These are phyloP conservation scores for Pygmarrhopalites habei DNA, from an alignment of 1,140 invertebrate species.

Conservation along the genomic window DNA sequence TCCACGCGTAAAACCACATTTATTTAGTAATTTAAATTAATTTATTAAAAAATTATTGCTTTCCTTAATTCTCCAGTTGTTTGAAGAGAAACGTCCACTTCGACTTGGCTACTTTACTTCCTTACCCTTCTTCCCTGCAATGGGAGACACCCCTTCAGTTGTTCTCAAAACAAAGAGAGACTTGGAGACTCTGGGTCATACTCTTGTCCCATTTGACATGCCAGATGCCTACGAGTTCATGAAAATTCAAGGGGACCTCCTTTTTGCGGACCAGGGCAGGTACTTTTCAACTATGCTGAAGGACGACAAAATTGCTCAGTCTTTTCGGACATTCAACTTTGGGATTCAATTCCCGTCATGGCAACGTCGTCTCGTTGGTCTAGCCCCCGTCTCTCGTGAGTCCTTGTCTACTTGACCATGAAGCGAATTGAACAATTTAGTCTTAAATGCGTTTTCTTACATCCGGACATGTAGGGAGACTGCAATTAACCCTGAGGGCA, in stretches of 20 bases:
- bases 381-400: not conserved
- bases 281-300: not conserved
- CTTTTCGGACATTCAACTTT: not conserved
- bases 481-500: not conserved
- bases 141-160: constrained; percentile 24
- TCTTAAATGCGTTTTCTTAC: not conserved
- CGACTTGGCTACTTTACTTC: constrained; percentile 30
- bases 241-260: not conserved
- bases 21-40: not conserved
- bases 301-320: not conserved
- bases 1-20: not conserved
- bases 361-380: not conserved
- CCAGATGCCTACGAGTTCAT: not conserved
- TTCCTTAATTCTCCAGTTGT: constrained; percentile 19
- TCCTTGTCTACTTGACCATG: too few species aligned
- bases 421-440: not conserved
- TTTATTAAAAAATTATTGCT: not conserved
- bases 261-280: constrained; percentile 5
- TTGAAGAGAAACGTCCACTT: constrained; percentile 3
- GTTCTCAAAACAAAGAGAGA: constrained; percentile 23
- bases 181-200: constrained; percentile 27
- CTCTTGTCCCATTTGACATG: constrained; percentile 21
- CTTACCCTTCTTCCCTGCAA: constrained; percentile 6
- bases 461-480: not conserved
- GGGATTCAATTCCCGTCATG: not conserved